A percentile compares a stretch with the other conserved stretches of the same genome.
Evolutionary conservation across 2,113 vertebrate species (phyloP).

Genomic region (Neolamprologus falcicula): DNA sequence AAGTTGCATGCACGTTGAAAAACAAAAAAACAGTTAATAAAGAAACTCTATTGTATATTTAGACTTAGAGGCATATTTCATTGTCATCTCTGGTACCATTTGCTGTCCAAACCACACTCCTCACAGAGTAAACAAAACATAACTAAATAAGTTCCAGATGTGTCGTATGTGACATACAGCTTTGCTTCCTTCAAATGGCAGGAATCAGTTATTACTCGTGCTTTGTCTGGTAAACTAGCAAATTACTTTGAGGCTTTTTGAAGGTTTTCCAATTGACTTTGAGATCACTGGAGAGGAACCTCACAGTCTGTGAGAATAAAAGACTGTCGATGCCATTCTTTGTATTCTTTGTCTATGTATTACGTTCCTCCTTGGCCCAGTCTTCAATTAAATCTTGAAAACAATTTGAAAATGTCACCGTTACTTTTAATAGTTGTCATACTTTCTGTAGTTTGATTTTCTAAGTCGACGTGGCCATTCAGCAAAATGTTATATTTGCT

Average conservation of each 20-base stretch:
- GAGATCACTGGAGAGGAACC: slow-evolving; percentile 10
- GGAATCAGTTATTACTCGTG: not conserved
- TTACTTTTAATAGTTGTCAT: not conserved
- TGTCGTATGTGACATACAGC: not conserved
- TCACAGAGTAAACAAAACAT: not conserved
- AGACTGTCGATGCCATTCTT: not conserved
- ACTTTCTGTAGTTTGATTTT: not conserved
- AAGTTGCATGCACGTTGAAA: not conserved
- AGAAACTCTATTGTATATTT: not conserved
- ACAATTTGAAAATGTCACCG: not conserved
- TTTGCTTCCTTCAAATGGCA: not conserved
- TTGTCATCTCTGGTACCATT: not conserved
- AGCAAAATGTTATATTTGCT: not conserved
- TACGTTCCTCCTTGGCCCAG: not conserved
- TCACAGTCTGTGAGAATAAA: slow-evolving; percentile 4
- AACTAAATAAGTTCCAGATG: slow-evolving; percentile 2
- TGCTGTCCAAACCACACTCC: not conserved
- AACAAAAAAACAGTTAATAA: not conserved
- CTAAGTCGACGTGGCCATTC: not conserved
- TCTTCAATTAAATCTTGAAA: not conserved
- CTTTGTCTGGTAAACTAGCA: slow-evolving; percentile 26
- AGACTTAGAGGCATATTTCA: not conserved
- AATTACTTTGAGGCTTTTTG: not conserved
- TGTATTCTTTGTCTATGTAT: not conserved
- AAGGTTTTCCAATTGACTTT: slow-evolving; percentile 18